Evolutionary conservation across 2,113 vertebrate species (phyloP).

Genomic region (Noturus placidus): DNA sequence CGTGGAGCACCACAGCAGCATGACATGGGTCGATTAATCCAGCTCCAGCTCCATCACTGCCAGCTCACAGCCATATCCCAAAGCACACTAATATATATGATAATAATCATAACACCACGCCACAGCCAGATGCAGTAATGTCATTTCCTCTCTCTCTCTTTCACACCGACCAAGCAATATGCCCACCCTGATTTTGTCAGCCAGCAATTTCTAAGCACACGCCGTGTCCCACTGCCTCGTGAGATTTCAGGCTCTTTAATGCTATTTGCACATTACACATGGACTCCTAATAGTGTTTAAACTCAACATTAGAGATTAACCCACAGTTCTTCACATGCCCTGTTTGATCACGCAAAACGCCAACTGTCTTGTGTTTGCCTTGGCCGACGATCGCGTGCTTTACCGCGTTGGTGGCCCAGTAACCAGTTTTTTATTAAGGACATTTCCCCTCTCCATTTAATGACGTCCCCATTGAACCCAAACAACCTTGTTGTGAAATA

Average conservation of each 20-base stretch:
- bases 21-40: conserved; percentile 65
- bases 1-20: conserved; percentile 51
- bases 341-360: not conserved
- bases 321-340: not conserved
- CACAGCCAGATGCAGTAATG: conserved; percentile 60
- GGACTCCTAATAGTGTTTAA: not conserved
- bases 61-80: conserved; percentile 56
- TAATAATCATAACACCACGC: conserved; percentile 62
- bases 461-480: conserved; percentile 35
- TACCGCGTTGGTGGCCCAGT: conserved; percentile 6
- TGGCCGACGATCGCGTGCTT: not conserved
- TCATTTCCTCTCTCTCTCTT: conserved; percentile 35
- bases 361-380: not conserved
- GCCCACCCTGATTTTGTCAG: conserved; percentile 37
- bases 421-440: conserved; percentile 33
- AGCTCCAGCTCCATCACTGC: conserved; percentile 55
- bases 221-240: not conserved
- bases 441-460: conserved; percentile 36
- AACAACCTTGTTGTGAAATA: conserved; percentile 37
- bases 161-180: conserved; percentile 30
- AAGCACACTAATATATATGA: conserved; percentile 62
- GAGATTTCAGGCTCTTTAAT: conserved; percentile 12
- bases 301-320: not conserved
- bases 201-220: conserved; percentile 41
- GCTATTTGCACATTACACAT: conserved; percentile 30